Conservation (phyloP, 2,888 invertebrate genomes). For the Acleris cristana region DNA sequence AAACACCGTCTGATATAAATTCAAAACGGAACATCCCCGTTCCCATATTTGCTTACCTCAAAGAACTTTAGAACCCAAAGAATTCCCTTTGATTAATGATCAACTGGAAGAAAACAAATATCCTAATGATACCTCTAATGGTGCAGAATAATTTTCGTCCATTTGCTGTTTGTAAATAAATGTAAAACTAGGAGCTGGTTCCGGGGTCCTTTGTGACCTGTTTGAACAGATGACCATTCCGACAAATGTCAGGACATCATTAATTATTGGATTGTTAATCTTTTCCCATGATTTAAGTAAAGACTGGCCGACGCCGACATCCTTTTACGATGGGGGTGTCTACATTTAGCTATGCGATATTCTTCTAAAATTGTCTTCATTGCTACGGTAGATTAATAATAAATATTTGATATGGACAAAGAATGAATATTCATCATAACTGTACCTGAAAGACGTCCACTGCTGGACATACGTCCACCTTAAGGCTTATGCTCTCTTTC, state of each 20-base stretch:
- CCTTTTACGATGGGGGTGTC: too few species aligned
- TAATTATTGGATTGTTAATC: conserved; percentile 29
- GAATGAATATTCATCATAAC: too few species aligned
- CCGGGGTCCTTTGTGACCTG: conserved; percentile 22
- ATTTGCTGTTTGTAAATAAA: conserved; percentile 31
- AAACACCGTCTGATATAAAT: background rate
- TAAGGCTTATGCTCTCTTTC: too few species aligned
- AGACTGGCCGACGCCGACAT: background rate
- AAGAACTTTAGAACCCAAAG: conserved; percentile 19
- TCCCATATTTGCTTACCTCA: conserved; percentile 32
- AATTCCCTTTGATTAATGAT: conserved; percentile 33
- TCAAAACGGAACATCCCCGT: background rate
- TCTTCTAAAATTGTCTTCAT: too few species aligned
- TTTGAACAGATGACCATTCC: conserved; percentile 34
- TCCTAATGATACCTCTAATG: conserved; percentile 41
- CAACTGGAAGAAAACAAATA: conserved; percentile 33
- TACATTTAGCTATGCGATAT: too few species aligned
- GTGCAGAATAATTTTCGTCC: conserved; percentile 38
- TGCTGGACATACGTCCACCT: too few species aligned
- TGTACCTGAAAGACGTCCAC: too few species aligned
- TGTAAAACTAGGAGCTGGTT: conserved; percentile 5
- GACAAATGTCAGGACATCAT: conserved; percentile 31
- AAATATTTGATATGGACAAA: too few species aligned
- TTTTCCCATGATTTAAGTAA: conserved; percentile 15
- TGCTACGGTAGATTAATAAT: too few species aligned